Evolutionary conservation across 2,888 invertebrate genomes (phyloP), one percentile per base, ranked within the genome.

Genomic region (Eulithis testata): DNA sequence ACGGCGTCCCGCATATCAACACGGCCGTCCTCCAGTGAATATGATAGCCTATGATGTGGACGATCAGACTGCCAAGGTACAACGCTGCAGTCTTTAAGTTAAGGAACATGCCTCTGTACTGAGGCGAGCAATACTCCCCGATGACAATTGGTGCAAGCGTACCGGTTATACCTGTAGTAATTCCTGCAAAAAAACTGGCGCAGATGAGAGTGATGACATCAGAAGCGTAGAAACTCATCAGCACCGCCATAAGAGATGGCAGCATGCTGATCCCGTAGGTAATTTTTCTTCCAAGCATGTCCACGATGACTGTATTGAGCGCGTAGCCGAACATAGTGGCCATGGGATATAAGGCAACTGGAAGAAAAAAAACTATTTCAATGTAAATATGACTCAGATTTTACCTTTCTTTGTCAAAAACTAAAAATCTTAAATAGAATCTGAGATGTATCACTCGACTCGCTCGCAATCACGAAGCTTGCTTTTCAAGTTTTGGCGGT

Each of bases 51-150:
- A 49, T 9, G 8, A 49, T 21, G 3, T 49, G 49, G 11, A 14
- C 49, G 9, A 49, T 21, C 11, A 49, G 21, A 11, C 49, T 49
- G 21, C 49, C 49, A 4, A 49, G 49, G 11, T 49, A 49, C 49
- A 49, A 11, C 11, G 66, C 70, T 60, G 59, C 43, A 58, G 69
- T 49, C 21, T 49, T 49, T 21, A 49, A 21, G 49, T 49, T 49
- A 2, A 49, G 49, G 49, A 49, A 49, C 21, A 11, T 21, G 21
- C 49, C 49, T n/a, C 49, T 49, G 21, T 49, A 49, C 21, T 49
- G 21, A 14, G 49, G 49, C 21, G 49, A 21, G 21, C 49, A 49
- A 8, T 49, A 49, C 11, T 49, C 49, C 11, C 49, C 49, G 21
- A 49, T 49, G 21, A 49, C 49, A 14, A 49, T 49, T 4, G 49